Conservation (phyloP, 1,140 invertebrate genomes). For the Drosophila pandora region DNA sequence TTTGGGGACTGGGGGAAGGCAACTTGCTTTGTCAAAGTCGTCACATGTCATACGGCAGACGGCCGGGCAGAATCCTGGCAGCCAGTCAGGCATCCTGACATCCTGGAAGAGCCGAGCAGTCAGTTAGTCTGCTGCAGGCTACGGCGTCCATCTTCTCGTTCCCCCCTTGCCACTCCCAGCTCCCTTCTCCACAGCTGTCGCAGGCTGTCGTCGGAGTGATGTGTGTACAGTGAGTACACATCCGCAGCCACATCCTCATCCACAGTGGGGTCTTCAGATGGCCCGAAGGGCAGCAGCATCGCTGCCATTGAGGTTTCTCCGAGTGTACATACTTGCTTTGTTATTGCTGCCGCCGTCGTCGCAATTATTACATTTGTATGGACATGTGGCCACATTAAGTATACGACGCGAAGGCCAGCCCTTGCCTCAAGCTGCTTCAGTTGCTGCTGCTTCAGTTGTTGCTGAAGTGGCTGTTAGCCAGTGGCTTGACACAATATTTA, state of each 20-base stretch:
- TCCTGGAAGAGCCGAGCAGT: constrained; percentile 27
- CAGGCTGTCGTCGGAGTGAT: constrained; percentile 41
- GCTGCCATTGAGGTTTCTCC: constrained; percentile 70
- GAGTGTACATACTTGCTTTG: constrained; percentile 45
- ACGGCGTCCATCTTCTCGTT: constrained; percentile 25
- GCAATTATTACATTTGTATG: constrained; percentile 78
- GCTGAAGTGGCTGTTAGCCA: constrained; percentile 41
- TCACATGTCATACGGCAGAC: constrained; percentile 56
- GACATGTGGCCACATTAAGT: constrained; percentile 72
- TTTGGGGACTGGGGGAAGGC: constrained; percentile 5
- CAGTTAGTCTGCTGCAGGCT: constrained; percentile 52
- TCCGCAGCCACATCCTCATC: neutral
- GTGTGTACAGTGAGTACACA: constrained; percentile 33
- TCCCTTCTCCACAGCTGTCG: constrained; percentile 31
- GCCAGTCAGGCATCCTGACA: constrained; percentile 26
- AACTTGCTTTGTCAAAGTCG: constrained; percentile 67
- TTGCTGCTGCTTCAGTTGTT: constrained; percentile 7
- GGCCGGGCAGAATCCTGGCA: constrained; percentile 27
- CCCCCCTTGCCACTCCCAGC: neutral
- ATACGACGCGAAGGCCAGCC: constrained; percentile 67
- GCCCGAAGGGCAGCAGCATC: constrained; percentile 27
- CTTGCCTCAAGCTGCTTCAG: constrained; percentile 42
- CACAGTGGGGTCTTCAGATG: constrained; percentile 13
- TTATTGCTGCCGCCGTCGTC: constrained; percentile 19
- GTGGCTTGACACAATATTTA: constrained; percentile 68